Conservation (phyloP, 2,797 vertebrate genomes). For the Muscicapa comitata region DNA sequence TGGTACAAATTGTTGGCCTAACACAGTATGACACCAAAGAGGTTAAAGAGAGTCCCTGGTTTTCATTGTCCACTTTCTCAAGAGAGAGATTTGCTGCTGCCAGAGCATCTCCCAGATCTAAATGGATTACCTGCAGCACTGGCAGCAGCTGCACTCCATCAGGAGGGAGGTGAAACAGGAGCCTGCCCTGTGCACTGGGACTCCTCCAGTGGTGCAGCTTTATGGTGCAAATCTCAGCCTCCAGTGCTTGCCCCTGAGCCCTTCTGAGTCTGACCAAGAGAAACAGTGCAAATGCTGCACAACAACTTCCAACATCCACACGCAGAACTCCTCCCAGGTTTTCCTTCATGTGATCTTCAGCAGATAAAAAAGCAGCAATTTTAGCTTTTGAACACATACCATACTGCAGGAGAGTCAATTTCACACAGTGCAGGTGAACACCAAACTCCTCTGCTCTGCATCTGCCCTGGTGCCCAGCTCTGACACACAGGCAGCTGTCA, state of each 20-base stretch:
- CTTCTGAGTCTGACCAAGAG: neutral
- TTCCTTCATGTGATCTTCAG: neutral
- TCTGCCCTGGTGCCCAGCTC: neutral
- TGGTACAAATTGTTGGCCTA: neutral
- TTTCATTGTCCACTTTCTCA: neutral
- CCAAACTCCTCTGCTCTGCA: neutral
- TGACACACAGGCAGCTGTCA: neutral
- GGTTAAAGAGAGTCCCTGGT: neutral
- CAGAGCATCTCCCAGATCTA: neutral
- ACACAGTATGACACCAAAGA: neutral
- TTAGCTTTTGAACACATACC: neutral
- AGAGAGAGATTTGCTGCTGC: conserved; percentile 6
- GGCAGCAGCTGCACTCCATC: conserved; percentile 19
- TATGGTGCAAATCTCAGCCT: neutral
- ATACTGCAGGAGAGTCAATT: neutral
- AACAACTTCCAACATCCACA: neutral
- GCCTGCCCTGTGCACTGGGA: conserved; percentile 28
- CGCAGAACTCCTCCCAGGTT: neutral
- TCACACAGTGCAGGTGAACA: neutral
- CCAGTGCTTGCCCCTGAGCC: neutral
- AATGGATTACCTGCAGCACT: conserved; percentile 30
- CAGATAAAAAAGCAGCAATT: conserved; percentile 12
- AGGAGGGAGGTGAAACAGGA: neutral
- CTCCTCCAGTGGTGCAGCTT: neutral
- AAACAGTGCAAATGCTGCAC: neutral